Evolutionary conservation across 2,113 vertebrate genomes (phyloP), one percentile per base, ranked within the genome.

Genomic region (Datnioides undecimradiatus): DNA sequence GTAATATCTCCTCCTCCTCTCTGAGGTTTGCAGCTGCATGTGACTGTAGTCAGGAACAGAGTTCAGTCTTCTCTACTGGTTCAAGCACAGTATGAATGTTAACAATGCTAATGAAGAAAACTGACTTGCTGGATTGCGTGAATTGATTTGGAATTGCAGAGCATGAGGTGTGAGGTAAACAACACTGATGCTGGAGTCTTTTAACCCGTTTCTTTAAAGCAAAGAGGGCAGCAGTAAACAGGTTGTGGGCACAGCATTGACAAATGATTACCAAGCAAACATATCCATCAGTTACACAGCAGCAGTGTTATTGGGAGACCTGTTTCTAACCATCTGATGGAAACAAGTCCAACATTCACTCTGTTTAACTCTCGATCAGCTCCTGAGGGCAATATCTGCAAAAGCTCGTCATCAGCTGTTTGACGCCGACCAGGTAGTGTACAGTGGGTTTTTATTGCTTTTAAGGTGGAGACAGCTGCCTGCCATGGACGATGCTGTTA

Each of bases 11-110:
- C 68, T 57, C 10, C 29, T 54, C 17, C 7, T 21, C 6, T 13
- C 38, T 27, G n/a, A 3, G n/a, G 36, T 49, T 12, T 67, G 33
- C 52, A 55, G 76, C 45, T 55, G 43, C 55, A 72, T 29, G 54
- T 76, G 77, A 51, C 49, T 45, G n/a, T n/a, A 48, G 29, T 23
- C 38, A 17, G 17, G 46, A 38, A 46, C 73, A 63, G 16, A 60
- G 55, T 63, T 34, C 12, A 54, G 23, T 38, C 38, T 65, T 40
- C 27, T 38, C 38, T 52, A 33, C 21, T 67, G n/a, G n/a, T n/a
- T n/a, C n/a, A n/a, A n/a, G n/a, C n/a, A n/a, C n/a, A n/a, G n/a
- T n/a, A n/a, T n/a, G n/a, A n/a, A n/a, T n/a, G n/a, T n/a, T n/a
- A n/a, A n/a, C n/a, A 11, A 41, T 10, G 16, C 25, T 43, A 27